Conservation (phyloP, 2,888 invertebrate genomes). For the Nemotelus pantherinus region DNA sequence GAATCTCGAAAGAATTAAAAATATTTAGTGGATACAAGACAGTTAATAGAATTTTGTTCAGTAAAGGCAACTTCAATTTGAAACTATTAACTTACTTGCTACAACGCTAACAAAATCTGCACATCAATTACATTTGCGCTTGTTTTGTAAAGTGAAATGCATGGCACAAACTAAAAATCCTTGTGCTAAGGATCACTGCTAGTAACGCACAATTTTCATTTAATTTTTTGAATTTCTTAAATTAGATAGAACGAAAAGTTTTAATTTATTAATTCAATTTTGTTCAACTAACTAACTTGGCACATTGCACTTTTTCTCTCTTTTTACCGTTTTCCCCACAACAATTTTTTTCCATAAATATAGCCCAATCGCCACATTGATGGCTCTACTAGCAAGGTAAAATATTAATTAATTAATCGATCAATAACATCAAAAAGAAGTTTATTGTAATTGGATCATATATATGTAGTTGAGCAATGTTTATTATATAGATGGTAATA, state of each 20-base stretch:
- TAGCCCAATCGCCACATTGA: constrained; percentile 96
- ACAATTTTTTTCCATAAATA: constrained; percentile 51
- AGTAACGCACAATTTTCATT: constrained; percentile 11
- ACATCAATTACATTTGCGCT: not conserved
- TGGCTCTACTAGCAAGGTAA: constrained; percentile 95
- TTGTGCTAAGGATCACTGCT: constrained; percentile 21
- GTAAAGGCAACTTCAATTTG: too few species aligned
- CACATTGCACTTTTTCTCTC: constrained; percentile 59
- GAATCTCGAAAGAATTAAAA: too few species aligned
- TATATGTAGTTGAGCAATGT: constrained; percentile 21
- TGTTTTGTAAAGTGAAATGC: constrained; percentile 1
- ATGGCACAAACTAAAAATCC: not conserved
- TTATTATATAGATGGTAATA: constrained; percentile 45
- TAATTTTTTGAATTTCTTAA: not conserved
- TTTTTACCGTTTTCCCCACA: constrained; percentile 55
- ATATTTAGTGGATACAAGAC: too few species aligned
- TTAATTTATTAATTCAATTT: constrained; percentile 5
- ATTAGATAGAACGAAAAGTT: not conserved
- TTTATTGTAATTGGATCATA: constrained; percentile 34
- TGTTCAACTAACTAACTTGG: constrained; percentile 45
- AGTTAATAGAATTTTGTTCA: too few species aligned
- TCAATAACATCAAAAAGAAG: constrained; percentile 42
- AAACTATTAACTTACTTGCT: too few species aligned
- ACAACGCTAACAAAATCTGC: too few species aligned
- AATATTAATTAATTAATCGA: constrained; percentile 58